Conservation (phyloP, 2,888 invertebrate genomes). For the Eulithis testata region DNA sequence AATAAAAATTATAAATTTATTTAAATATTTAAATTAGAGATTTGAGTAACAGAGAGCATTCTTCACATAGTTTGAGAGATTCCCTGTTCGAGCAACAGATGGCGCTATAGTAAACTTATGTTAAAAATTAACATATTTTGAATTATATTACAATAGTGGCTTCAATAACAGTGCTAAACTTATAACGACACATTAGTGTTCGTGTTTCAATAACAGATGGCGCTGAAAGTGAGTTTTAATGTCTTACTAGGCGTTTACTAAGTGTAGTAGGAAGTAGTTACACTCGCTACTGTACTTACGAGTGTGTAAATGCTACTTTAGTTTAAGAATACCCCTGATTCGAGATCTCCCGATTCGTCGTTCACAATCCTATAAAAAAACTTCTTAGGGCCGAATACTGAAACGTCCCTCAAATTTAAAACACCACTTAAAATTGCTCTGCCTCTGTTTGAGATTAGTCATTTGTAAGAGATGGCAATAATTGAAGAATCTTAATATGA, state of each 20-base stretch:
- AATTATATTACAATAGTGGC: not conserved
- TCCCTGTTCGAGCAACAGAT: constrained; percentile 6
- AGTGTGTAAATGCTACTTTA: too few relatives aligned
- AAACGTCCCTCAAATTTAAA: too few relatives aligned
- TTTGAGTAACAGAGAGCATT: constrained; percentile 9
- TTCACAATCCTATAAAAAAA: not conserved
- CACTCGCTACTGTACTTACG: too few relatives aligned
- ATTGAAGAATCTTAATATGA: too few relatives aligned
- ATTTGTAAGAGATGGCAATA: too few relatives aligned
- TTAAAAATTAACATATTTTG: not conserved
- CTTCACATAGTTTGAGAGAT: not conserved
- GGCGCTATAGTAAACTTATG: constrained; percentile 8
- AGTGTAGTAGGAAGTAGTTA: too few relatives aligned
- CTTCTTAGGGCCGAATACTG: too few relatives aligned
- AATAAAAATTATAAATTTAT: too few relatives aligned
- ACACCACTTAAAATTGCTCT: too few relatives aligned
- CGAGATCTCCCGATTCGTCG: not conserved
- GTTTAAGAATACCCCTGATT: not conserved
- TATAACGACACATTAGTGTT: not conserved
- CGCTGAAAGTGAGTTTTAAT: not conserved
- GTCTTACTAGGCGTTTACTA: not conserved
- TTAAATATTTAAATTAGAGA: not conserved
- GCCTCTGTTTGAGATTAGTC: too few relatives aligned
- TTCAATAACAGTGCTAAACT: constrained; percentile 11
- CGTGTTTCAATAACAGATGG: constrained; percentile 7